Base-by-base conservation (phyloP, 1,140 invertebrate genomes). In the Drosophila tropicalis region DNA sequence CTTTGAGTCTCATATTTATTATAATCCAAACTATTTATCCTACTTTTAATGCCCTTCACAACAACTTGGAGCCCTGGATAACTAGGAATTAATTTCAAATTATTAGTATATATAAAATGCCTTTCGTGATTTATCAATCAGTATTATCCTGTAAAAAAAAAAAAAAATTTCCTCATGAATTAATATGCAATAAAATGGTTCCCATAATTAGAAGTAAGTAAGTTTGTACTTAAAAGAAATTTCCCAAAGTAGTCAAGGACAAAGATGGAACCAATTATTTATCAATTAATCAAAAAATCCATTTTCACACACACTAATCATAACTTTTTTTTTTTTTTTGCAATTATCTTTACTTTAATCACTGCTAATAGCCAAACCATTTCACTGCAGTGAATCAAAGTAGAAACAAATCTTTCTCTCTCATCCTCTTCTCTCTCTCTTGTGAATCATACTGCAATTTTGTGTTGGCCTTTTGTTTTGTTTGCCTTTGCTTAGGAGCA, bases 311-410 rank as follows among this genome's bases (percentile, higher is more conserved):
- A 25, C 22, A 25, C 17, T 60, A 17, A 34, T 39, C 57, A 40
- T 41, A 75, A 44, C 67, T 57, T 17, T n/a, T 57, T 44, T 36
- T 29, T 32, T 39, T 57, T 55, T 36, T 29, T 32, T 29, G 6
- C 56, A 34, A 32, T 39, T 39, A 4, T 39, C 36, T 39, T 39
- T 13, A 22, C 15, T 10, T 13, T 25, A 51, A 54, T 55, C 69
- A 29, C 3, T 70, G 51, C 44, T 65, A 58, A 41, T 22, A 15
- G 17, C 57, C 17, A 51, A 55, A 60, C 64, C 77, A 77, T 85
- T 81, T 85, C 78, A 67, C 68, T 29, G 5, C 83, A 62, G 56
- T 44, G 70, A 87, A 87, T 86, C 82, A 82, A 68, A 79, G 79
- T 73, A 32, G 68, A 67, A 82, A 79, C 66, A 82, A 82, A 70